Evolutionary conservation across 1,140 invertebrate genomes (phyloP).

Genomic region (Bombus haemorrhoidalis): DNA sequence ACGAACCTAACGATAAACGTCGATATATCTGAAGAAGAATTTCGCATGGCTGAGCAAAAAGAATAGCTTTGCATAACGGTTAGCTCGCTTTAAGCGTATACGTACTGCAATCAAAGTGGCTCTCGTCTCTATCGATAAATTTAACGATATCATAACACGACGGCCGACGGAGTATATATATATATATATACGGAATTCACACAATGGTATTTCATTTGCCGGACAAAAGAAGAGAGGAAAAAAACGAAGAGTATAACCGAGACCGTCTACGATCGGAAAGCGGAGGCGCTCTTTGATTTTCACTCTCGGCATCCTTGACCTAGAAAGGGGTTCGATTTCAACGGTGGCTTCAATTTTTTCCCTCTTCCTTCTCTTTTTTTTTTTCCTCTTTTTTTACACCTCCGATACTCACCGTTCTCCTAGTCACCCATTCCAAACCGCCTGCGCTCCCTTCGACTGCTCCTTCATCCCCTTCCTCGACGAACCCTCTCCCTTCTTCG

Average conservation of each 20-base stretch:
- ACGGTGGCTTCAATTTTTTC: conserved; percentile 67
- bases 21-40: not conserved
- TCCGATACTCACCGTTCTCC: conserved; percentile 67
- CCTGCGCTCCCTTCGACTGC: conserved; percentile 40
- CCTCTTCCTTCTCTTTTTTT: conserved; percentile 11
- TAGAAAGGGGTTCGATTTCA: conserved; percentile 68
- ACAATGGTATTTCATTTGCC: conserved; percentile 63
- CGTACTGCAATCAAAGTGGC: conserved; percentile 34
- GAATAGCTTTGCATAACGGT: not conserved
- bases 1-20: not conserved
- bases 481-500: conserved; percentile 33
- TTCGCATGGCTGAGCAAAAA: not conserved
- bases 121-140: conserved; percentile 48
- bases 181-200: conserved; percentile 50
- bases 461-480: conserved; percentile 51
- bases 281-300: conserved; percentile 66
- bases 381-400: conserved; percentile 25
- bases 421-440: conserved; percentile 37
- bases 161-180: conserved; percentile 31
- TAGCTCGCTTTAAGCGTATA: conserved; percentile 7
- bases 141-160: conserved; percentile 53
- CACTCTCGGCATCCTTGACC: conserved; percentile 71
- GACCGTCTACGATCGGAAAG: conserved; percentile 44
- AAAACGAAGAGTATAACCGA: conserved; percentile 45
- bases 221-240: conserved; percentile 34